Percentiles rank a stretch among this genome's conserved stretches.
phyloP scores from a whole-genome alignment of 2,113 vertebrate species.

The Scomber colias region DNA sequence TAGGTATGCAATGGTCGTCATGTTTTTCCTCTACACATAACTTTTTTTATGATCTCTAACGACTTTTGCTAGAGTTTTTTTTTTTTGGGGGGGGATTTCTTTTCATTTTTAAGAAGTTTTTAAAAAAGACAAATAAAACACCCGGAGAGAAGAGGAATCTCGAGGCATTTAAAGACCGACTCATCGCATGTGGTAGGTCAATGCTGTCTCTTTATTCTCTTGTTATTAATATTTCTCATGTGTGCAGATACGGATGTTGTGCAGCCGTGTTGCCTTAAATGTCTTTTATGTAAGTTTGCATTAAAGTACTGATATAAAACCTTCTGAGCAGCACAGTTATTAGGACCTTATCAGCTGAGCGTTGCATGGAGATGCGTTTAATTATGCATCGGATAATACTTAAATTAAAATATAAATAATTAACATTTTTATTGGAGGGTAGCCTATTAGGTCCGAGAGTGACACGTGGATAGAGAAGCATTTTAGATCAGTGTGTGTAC shows the following conservation, averaged over 20 bases:
- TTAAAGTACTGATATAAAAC: background rate
- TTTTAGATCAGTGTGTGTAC: conserved; percentile 53
- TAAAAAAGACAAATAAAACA: background rate
- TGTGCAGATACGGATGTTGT: background rate
- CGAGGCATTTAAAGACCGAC: conserved; percentile 10
- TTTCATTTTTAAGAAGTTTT: background rate
- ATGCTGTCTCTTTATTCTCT: background rate
- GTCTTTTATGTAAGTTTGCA: background rate
- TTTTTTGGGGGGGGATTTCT: background rate
- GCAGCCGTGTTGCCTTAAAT: too few species aligned
- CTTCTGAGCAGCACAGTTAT: background rate
- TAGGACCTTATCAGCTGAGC: background rate
- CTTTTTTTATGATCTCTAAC: rapidly evolving
- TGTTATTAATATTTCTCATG: too few species aligned
- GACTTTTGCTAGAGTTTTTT: background rate
- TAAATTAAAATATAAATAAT: too few species aligned
- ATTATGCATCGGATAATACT: background rate
- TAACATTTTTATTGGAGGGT: too few species aligned
- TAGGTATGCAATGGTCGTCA: background rate
- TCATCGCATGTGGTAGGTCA: conserved; percentile 57
- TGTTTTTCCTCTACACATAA: background rate
- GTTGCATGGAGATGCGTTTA: too few species aligned
- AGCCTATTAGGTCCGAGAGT: too few species aligned
- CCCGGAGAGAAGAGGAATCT: conserved; percentile 15
- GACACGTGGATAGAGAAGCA: background rate